phyloP scores from a whole-genome alignment of 2,888 invertebrate genomes.

The Hypercompe scribonia region DNA sequence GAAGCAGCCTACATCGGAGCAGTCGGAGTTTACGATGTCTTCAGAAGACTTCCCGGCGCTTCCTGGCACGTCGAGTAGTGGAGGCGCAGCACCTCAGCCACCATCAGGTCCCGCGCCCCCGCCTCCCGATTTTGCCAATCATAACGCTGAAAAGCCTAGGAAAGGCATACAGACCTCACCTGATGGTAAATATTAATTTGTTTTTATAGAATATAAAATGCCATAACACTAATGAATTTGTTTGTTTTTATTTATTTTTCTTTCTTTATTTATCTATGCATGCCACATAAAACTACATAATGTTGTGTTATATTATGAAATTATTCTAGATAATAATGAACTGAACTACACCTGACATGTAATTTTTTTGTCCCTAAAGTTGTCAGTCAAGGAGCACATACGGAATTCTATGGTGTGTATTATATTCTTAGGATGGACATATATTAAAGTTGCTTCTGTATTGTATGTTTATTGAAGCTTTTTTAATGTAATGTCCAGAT shows the following conservation, averaged over 20 bases:
- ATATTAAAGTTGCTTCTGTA: slow-evolving; percentile 57
- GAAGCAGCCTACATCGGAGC: slow-evolving; percentile 96
- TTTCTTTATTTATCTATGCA: slow-evolving; percentile 26
- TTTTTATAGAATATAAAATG: neutral
- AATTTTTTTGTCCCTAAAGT: slow-evolving; percentile 73
- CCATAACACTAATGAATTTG: neutral
- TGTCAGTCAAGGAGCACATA: slow-evolving; percentile 78
- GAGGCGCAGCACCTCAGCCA: slow-evolving; percentile 57
- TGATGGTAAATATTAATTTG: slow-evolving; percentile 88
- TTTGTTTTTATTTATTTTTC: neutral
- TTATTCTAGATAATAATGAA: slow-evolving; percentile 44
- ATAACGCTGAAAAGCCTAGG: slow-evolving; percentile 85
- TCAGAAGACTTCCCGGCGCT: slow-evolving; percentile 99
- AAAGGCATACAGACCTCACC: slow-evolving; percentile 98
- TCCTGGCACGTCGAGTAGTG: slow-evolving; percentile 95
- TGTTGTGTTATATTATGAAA: slow-evolving; percentile 31
- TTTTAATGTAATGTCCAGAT: slow-evolving; percentile 55
- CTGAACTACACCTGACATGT: slow-evolving; percentile 58
- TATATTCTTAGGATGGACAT: slow-evolving; percentile 48
- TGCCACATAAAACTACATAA: slow-evolving; percentile 27
- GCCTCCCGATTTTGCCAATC: slow-evolving; percentile 63
- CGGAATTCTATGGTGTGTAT: slow-evolving; percentile 82
- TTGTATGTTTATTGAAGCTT: slow-evolving; percentile 38
- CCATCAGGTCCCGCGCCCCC: slow-evolving; percentile 56
- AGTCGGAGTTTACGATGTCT: slow-evolving; percentile 98